Conservation (phyloP, 2,888 invertebrate genomes). For the Minunthozetes semirufus region DNA sequence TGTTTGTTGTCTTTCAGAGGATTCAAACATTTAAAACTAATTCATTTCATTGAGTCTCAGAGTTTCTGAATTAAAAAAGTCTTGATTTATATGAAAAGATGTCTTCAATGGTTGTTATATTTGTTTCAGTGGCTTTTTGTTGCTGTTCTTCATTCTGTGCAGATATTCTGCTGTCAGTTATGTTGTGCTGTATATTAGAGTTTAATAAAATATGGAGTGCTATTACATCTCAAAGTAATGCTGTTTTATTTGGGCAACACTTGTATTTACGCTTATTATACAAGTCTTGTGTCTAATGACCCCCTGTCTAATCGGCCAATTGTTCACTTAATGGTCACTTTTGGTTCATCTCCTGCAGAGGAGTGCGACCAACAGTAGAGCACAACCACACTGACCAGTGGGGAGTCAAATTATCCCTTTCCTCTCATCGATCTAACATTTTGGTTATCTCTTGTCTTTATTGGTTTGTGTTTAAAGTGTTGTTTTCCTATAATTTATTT, state of each 20-base stretch:
- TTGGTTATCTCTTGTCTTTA: constrained; percentile 7
- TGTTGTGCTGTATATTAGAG: background rate
- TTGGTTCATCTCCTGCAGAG: constrained; percentile 15
- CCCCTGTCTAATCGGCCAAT: constrained; percentile 18
- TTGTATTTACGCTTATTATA: constrained; percentile 18
- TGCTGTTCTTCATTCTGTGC: too few relatives aligned
- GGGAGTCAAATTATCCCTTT: constrained; percentile 21
- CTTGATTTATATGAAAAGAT: background rate
- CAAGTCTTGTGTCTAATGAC: background rate
- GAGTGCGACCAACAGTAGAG: background rate
- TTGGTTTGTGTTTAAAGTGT: constrained; percentile 1
- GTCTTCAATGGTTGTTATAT: too few relatives aligned
- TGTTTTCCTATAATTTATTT: background rate
- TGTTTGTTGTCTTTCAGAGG: background rate
- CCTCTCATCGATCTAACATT: constrained; percentile 1
- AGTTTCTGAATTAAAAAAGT: background rate
- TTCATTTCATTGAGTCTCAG: background rate
- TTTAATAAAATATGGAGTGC: constrained; percentile 19
- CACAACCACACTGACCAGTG: background rate
- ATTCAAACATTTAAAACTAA: background rate
- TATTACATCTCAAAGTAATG: constrained; percentile 8
- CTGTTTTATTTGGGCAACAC: constrained; percentile 2
- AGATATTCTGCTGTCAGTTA: background rate
- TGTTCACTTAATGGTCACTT: constrained; percentile 15
- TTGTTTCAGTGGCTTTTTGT: too few relatives aligned